phyloP scores from a whole-genome alignment of 2,888 invertebrate species.

The Baronia brevicornis region DNA sequence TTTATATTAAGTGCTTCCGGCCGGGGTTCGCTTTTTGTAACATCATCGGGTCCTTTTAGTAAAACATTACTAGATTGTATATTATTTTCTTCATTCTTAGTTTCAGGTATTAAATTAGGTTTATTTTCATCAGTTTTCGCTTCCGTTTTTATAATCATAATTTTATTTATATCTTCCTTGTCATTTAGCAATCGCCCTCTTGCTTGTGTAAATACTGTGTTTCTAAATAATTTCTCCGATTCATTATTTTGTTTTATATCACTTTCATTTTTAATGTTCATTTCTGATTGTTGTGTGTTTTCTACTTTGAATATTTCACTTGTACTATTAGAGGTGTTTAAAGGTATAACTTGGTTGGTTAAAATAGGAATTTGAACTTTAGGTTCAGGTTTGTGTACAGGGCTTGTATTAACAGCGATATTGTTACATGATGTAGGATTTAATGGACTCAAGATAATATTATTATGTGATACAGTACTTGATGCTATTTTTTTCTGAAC shows the following conservation, averaged over 20 bases:
- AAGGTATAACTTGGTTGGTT: too few species aligned
- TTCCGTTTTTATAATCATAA: slow-evolving; percentile 12
- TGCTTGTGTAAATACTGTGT: slow-evolving; percentile 61
- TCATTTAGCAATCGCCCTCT: slow-evolving; percentile 49
- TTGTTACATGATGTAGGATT: slow-evolving; percentile 19
- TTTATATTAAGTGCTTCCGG: too few species aligned
- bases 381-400: slow-evolving; percentile 26
- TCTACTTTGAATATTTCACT: slow-evolving; percentile 2
- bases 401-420: slow-evolving; percentile 19
- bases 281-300: slow-evolving; percentile 12
- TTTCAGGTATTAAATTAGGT: slow-evolving; percentile 14
- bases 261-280: slow-evolving; percentile 9
- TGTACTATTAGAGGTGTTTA: too few species aligned
- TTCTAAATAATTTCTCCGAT: slow-evolving; percentile 52
- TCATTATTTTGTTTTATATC: slow-evolving; percentile 24
- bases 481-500: slow-evolving; percentile 32
- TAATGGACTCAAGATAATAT: slow-evolving; percentile 15
- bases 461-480: slow-evolving; percentile 4
- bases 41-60: slow-evolving; percentile 12
- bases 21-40: slow-evolving; percentile 14
- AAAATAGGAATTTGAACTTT: slow-evolving; percentile 20
- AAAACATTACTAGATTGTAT: slow-evolving; percentile 11
- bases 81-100: slow-evolving; percentile 13
- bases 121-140: slow-evolving; percentile 9
- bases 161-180: slow-evolving; percentile 26